Evolutionary conservation across 2,113 vertebrate genomes (phyloP), one percentile per base, ranked within the genome.

Genomic region (Hirundichthys speculiger): DNA sequence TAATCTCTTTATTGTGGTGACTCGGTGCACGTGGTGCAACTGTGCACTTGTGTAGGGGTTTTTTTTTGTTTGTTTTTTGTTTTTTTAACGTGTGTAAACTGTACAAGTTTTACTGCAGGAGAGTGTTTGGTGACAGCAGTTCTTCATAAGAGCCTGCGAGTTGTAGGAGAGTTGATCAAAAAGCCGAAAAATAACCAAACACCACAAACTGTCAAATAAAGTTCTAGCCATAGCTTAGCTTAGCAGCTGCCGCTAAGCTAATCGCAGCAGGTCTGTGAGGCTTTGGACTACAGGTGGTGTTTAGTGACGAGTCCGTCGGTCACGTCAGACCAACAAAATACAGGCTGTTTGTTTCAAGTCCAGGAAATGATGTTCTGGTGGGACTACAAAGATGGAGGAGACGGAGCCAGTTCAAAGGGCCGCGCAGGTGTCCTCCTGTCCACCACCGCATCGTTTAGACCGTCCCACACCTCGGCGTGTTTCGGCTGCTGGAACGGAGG

Each of bases 401-500:
- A 54, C 55, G 50, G 59, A 0, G 94, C 75, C 16, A 93, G 90
- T 75, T 94, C 94, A 82, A 94, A 90, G 27, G 94, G 88, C 48
- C 91, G 94, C 81, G 92, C 93, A 49, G 92, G 79, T 48, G 93
- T 84, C 73, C 93, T 93, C 14, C 90, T 90, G 86, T 96, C 94
- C 76, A 94, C 84, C 52, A 92, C 61, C 49, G 86, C 65, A 18
- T 93, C 92, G 83, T 94, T 94, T 64, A 93, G 86, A n/a, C 91
- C 90, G 66, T 94, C 95, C 96, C 96, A 98, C 70, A 88, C 89
- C 60, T 92, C 92, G 3, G 91, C 79, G 8, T 93, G 88, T 88
- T 90, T 94, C 83, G 86, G 86, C 79, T 96, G 96, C 47, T 94
- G 93, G 85, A 97, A 96, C 48, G 96, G 84, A 21, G 95, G 94